phyloP scores from a whole-genome alignment of 2,797 vertebrate species.

The Rhadinocentrus ornatus region DNA sequence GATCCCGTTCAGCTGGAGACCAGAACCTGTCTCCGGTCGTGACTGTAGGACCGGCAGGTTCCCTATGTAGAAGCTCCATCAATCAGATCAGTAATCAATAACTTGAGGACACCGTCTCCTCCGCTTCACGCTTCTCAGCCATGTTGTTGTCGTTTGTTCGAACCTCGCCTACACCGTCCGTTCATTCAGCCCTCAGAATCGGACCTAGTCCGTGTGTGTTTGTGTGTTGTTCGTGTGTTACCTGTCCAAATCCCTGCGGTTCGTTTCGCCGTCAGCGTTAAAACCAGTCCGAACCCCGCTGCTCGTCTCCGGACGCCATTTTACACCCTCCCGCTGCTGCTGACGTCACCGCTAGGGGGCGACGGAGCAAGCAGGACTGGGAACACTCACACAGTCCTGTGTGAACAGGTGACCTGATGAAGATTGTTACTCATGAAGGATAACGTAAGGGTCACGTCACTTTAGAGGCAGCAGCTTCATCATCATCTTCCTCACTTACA shows the following conservation, averaged over 20 bases:
- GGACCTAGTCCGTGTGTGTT: too few relatives aligned
- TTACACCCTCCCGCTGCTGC: slow-evolving; percentile 19
- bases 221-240: too few relatives aligned
- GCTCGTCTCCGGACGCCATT: slow-evolving; percentile 41
- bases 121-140: too few relatives aligned
- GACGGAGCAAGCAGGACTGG: slow-evolving; percentile 12
- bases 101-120: neutral
- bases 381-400: too few relatives aligned
- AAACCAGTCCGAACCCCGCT: neutral
- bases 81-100: too few relatives aligned
- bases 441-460: too few relatives aligned
- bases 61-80: neutral
- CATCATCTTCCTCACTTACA: too few relatives aligned
- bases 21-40: neutral
- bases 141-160: too few relatives aligned
- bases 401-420: too few relatives aligned
- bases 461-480: neutral
- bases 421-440: too few relatives aligned
- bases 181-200: too few relatives aligned
- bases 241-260: neutral
- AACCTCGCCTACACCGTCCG: too few relatives aligned
- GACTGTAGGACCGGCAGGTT: neutral
- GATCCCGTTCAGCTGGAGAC: neutral
- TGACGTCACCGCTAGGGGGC: slow-evolving; percentile 23
- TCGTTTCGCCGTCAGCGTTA: neutral